These are phyloP conservation scores for Anas platyrhynchos DNA, from an alignment of 2,113 vertebrate species.

Conservation along the genomic window DNA sequence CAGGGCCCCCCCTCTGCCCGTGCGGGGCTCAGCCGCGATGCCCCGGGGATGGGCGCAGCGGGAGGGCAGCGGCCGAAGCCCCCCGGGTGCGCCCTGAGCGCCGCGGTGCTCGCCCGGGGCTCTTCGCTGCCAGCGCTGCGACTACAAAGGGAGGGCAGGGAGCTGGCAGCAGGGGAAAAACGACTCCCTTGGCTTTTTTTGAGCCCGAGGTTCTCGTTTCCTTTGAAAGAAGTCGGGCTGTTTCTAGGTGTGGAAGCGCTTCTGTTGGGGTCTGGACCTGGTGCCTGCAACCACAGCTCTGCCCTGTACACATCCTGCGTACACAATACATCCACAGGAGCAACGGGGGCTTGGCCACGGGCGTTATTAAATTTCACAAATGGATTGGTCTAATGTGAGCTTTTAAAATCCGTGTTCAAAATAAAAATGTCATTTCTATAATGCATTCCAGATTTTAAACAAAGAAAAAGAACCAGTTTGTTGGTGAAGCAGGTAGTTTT, in stretches of 20 bases:
- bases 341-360: fast-evolving
- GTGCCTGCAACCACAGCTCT: fast-evolving
- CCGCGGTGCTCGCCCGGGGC: no score
- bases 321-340: not conserved
- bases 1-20: no score
- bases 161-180: not conserved
- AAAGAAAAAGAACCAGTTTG: no score
- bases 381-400: not conserved
- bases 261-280: not conserved
- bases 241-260: not conserved
- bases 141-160: not conserved
- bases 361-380: not conserved
- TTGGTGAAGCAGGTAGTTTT: not conserved
- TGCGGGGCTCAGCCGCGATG: no score
- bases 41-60: no score
- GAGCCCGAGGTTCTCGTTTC: not conserved
- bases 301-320: not conserved
- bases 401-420: not conserved
- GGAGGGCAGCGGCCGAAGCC: no score
- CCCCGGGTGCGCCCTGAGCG: no score
- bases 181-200: not conserved
- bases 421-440: not conserved
- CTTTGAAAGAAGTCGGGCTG: not conserved
- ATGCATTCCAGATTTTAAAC: not conserved
- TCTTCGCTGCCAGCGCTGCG: not conserved